Evolutionary conservation across 2,797 vertebrate species (phyloP).

Genomic region (Myripristis jacobus): DNA sequence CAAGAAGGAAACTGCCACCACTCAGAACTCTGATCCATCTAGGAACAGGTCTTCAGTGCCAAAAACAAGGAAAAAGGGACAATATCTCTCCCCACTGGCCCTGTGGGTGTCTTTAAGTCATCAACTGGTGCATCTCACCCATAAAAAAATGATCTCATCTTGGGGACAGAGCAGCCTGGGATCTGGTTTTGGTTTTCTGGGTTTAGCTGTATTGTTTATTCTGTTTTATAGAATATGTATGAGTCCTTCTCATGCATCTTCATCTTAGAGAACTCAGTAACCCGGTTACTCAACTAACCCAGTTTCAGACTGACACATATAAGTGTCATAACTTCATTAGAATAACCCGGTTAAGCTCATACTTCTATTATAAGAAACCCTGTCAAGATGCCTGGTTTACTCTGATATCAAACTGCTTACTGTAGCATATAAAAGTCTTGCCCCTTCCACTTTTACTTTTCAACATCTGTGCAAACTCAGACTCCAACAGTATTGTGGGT

Average conservation of each 20-base stretch:
- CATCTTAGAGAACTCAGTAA: not conserved
- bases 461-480: too few relatives aligned
- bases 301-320: not conserved
- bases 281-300: not conserved
- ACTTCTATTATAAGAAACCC: too few relatives aligned
- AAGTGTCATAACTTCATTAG: not conserved
- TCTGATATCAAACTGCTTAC: too few relatives aligned
- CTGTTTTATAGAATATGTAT: not conserved
- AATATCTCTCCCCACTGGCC: not conserved
- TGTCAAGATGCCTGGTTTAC: too few relatives aligned
- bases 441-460: too few relatives aligned
- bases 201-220: slow-evolving; percentile 8
- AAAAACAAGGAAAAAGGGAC: slow-evolving; percentile 34
- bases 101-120: slow-evolving; percentile 32
- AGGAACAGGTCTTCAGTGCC: slow-evolving; percentile 39
- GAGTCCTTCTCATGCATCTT: not conserved
- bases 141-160: slow-evolving; percentile 30
- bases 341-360: not conserved
- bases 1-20: slow-evolving; percentile 59
- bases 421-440: too few relatives aligned
- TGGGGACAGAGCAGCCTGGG: slow-evolving; percentile 16
- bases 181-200: slow-evolving; percentile 55
- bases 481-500: too few relatives aligned
- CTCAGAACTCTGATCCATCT: slow-evolving; percentile 58
- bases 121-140: slow-evolving; percentile 28